Base-by-base conservation (phyloP, 2,888 invertebrate species). In the Chouioia cunea region DNA sequence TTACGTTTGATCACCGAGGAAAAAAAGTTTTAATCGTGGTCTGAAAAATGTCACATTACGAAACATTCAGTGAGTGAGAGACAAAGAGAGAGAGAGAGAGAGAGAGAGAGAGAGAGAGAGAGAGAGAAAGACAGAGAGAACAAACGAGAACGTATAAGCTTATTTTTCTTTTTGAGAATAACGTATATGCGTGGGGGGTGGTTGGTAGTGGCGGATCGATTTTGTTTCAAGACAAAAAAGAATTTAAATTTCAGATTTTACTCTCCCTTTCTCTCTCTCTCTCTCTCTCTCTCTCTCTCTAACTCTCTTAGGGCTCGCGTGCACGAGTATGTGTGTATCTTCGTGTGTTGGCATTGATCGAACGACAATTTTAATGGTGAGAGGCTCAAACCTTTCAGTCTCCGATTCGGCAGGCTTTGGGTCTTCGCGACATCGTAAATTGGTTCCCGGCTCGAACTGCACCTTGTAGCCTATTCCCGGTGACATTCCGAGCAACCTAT, bases 401-500 rank as follows among this genome's bases (percentile, higher is more conserved):
- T 78, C 78, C 47, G 63, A 23, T 75, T 76, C 77, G 62, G 72
- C 70, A 73, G 80, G 77, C 76, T 79, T 76, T 75, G 81, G 80
- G 75, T 84, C 84, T 82, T 84, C 85, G 78, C 83, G 83, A 81
- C 84, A 84, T 76, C 83, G 80, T 76, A 85, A 83, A 81, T 83
- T 83, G 76, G 85, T 85, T 77, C 85, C 85, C 79, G 84, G 83
- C 75, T 78, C 79, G 80, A 84, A 85, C 79, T 83, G 80, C 79
- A 85, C 85, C 77, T 80, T 82, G 60, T 82, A 83, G 83, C 85
- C 85, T 77, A 85, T 80, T 75, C 78, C 80, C 78, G 81, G 83
- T 74, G 83, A 79, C 77, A 85, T 80, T 77, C 83, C 84, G 78
- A 85, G 83, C 77, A 84, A 85, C 85, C 85, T 85, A 85, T 83